Conservation (phyloP, 2,797 vertebrate genomes). For the Hippoglossus hippoglossus region DNA sequence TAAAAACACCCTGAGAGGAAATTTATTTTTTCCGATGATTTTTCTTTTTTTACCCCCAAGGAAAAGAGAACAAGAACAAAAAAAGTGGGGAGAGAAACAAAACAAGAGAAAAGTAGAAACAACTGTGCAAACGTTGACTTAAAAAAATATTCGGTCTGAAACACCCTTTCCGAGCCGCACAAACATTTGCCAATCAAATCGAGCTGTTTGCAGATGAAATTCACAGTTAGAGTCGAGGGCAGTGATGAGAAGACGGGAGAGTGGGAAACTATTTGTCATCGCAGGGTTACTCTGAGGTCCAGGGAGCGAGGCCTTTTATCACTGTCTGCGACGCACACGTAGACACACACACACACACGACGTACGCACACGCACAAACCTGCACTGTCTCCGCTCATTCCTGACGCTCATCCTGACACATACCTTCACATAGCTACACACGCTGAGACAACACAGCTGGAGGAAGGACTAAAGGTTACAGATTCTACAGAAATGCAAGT, state of each 20-base stretch:
- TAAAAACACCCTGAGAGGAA: constrained; percentile 24
- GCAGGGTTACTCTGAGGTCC: constrained; percentile 74
- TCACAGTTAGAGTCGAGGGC: constrained; percentile 73
- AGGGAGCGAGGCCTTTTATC: constrained; percentile 73
- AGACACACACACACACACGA: background rate
- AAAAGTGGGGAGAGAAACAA: constrained; percentile 39
- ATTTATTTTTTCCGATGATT: constrained; percentile 11
- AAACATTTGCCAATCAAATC: constrained; percentile 82
- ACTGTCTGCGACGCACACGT: constrained; percentile 47
- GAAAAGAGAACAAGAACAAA: constrained; percentile 5
- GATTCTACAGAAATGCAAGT: constrained; percentile 49
- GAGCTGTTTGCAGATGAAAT: constrained; percentile 83
- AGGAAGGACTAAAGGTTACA: constrained; percentile 61
- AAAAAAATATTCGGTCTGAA: constrained; percentile 68
- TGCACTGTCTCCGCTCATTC: constrained; percentile 52
- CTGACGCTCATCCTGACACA: constrained; percentile 55
- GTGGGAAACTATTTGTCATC: constrained; percentile 80
- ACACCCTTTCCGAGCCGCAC: constrained; percentile 65
- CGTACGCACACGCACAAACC: constrained; percentile 6
- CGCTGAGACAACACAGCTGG: constrained; percentile 79
- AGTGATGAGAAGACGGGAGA: constrained; percentile 67
- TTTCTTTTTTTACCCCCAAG: constrained; percentile 4
- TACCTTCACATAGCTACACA: constrained; percentile 57
- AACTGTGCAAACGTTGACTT: constrained; percentile 75
- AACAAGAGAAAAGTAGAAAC: constrained; percentile 58